Evolutionary conservation across 2,113 vertebrate species (phyloP).

Genomic region (Labeo rohita): DNA sequence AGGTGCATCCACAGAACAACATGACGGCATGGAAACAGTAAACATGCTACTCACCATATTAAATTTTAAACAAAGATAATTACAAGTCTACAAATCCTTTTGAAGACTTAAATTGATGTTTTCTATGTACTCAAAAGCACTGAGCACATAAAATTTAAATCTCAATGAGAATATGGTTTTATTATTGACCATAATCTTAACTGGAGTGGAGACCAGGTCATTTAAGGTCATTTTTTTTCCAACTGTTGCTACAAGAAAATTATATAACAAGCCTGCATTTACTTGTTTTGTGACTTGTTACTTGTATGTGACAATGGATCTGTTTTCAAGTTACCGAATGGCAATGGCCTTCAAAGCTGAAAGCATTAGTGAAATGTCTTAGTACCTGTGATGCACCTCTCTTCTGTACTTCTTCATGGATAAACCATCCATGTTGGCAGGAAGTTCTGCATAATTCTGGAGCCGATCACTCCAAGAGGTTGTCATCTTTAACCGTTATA

Average conservation of each 20-base stretch:
- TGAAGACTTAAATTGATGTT: neutral
- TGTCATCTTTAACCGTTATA: slow-evolving; percentile 80
- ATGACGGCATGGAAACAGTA: neutral
- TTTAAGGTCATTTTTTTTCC: neutral
- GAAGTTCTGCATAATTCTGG: slow-evolving; percentile 91
- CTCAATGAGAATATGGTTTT: neutral
- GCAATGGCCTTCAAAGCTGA: neutral
- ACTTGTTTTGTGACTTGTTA: neutral
- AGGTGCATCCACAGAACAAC: neutral
- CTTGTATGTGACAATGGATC: neutral
- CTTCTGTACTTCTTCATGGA: slow-evolving; percentile 93
- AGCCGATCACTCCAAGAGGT: slow-evolving; percentile 96
- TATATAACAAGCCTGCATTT: neutral
- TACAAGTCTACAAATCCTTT: neutral
- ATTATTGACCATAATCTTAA: neutral
- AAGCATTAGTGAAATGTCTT: neutral
- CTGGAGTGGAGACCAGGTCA: neutral
- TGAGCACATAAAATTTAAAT: neutral
- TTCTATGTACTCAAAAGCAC: neutral
- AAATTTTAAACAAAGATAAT: neutral
- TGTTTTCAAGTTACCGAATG: neutral
- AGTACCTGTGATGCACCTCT: slow-evolving; percentile 93
- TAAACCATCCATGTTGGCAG: slow-evolving; percentile 92
- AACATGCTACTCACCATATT: neutral
- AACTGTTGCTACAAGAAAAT: neutral